Evolutionary conservation across 23 tunicate genomes (phyloP).

Genomic region (Ascidia mentula): DNA sequence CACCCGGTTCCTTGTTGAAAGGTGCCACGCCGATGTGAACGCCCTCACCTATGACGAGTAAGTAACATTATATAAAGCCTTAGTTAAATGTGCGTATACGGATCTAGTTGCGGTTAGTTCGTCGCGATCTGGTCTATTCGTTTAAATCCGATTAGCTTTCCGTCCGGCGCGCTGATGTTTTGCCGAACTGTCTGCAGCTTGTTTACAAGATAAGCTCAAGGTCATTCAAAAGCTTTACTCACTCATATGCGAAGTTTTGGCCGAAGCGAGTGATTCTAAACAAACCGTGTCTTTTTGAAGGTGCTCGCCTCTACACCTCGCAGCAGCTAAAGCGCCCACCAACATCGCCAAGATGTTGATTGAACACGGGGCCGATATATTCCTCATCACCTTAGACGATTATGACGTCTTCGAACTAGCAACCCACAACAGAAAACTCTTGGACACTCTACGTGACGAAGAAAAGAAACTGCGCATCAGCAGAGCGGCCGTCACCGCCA

Average conservation of each 20-base stretch:
- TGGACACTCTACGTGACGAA: slow-evolving; percentile 7
- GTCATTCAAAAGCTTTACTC: no score
- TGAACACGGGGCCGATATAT: slow-evolving; percentile 57
- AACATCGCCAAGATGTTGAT: slow-evolving; percentile 35
- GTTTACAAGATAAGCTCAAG: not conserved
- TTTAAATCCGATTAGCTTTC: not conserved
- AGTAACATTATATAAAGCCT: slow-evolving; percentile 3
- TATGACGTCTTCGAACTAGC: slow-evolving; percentile 67
- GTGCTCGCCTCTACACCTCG: slow-evolving; percentile 71
- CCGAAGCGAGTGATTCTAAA: no score
- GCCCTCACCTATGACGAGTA: slow-evolving; percentile 84
- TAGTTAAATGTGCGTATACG: not conserved
- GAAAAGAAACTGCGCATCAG: not conserved
- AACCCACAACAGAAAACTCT: slow-evolving; percentile 17
- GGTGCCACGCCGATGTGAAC: slow-evolving; percentile 37
- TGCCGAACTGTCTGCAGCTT: not conserved
- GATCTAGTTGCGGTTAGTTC: not conserved
- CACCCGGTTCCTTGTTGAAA: slow-evolving; percentile 27
- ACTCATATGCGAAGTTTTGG: no score
- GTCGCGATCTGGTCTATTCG: not conserved
- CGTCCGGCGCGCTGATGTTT: not conserved
- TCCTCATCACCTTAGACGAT: slow-evolving; percentile 53
- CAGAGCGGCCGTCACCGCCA: not conserved
- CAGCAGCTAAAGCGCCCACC: slow-evolving; percentile 51
- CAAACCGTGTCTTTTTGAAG: slow-evolving; percentile 13